Conservation (phyloP, 1,140 invertebrate species). For the Scylla paramamosain region DNA sequence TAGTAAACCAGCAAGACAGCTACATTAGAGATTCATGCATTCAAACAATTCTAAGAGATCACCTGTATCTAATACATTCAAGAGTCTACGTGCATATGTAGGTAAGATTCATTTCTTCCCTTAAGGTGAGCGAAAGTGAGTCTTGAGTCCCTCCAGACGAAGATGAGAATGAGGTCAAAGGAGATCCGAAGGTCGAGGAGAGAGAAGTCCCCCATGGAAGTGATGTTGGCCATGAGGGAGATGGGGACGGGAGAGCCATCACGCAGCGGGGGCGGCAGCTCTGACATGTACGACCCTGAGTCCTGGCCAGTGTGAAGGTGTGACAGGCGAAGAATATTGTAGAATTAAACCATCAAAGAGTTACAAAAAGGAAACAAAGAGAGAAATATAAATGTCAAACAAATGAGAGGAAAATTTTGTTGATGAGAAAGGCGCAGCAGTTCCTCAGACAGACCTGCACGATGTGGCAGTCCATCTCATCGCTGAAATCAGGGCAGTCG, state of each 20-base stretch:
- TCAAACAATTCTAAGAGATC: no score
- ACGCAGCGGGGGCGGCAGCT: constrained; percentile 15
- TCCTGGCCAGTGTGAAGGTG: background rate
- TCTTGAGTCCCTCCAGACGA: constrained; percentile 36
- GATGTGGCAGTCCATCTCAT: constrained; percentile 31
- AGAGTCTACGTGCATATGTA: background rate
- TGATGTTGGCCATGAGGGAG: constrained; percentile 1
- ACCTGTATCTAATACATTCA: no score
- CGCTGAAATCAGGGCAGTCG: constrained; percentile 32
- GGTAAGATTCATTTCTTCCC: background rate
- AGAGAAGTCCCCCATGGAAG: constrained; percentile 47
- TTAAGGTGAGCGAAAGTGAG: constrained; percentile 48
- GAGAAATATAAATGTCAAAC: no score
- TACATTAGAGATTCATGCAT: no score
- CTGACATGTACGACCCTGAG: background rate
- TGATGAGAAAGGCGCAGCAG: no score
- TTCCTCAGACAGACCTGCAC: background rate
- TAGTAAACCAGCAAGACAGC: no score
- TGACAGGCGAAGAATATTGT: background rate
- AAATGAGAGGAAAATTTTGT: no score
- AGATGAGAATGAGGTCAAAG: constrained; percentile 42
- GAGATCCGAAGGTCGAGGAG: constrained; percentile 42
- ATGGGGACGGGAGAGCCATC: constrained; percentile 10
- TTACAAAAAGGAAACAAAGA: no score
- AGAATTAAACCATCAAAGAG: background rate